Evolutionary conservation across 2,888 invertebrate species (phyloP).

Genomic region (Sabatieria punctata): DNA sequence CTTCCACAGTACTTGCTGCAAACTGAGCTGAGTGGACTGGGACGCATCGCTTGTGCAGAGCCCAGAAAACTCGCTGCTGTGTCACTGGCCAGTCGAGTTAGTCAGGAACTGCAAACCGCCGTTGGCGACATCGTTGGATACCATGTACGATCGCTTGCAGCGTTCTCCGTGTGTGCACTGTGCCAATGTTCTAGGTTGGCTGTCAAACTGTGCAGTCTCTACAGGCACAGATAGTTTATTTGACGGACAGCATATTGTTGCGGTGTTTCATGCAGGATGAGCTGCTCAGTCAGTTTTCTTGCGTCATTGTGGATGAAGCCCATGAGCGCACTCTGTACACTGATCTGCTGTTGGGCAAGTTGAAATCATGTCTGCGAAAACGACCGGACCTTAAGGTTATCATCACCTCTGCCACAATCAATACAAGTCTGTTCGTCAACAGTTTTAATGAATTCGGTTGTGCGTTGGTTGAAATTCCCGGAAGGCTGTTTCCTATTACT

Average conservation of each 20-base stretch:
- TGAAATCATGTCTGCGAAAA: constrained; percentile 16
- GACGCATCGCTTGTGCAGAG: constrained; percentile 31
- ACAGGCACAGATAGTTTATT: not conserved
- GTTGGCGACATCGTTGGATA: constrained; percentile 10
- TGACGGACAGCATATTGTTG: not conserved
- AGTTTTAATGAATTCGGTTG: not conserved
- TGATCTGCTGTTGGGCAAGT: constrained; percentile 32
- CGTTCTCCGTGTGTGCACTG: not conserved
- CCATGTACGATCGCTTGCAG: not conserved
- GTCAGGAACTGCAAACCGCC: constrained; percentile 24
- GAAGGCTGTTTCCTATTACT: not conserved
- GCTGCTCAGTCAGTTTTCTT: constrained; percentile 14
- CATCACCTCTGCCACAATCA: not conserved
- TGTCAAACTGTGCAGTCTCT: not conserved
- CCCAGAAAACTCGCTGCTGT: constrained; percentile 34
- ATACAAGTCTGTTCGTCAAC: not conserved
- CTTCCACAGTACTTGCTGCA: constrained; percentile 30
- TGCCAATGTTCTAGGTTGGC: too few species aligned
- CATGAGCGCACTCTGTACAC: constrained; percentile 31
- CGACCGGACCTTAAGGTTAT: not conserved
- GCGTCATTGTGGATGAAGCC: constrained; percentile 31
- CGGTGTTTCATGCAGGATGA: constrained; percentile 21
- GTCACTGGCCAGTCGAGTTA: constrained; percentile 30
- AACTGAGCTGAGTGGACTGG: constrained; percentile 9
- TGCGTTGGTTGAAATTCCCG: not conserved